These are phyloP conservation scores for Crocuta crocuta DNA, from an alignment of 2,113 vertebrate species.

Conservation along the genomic window DNA sequence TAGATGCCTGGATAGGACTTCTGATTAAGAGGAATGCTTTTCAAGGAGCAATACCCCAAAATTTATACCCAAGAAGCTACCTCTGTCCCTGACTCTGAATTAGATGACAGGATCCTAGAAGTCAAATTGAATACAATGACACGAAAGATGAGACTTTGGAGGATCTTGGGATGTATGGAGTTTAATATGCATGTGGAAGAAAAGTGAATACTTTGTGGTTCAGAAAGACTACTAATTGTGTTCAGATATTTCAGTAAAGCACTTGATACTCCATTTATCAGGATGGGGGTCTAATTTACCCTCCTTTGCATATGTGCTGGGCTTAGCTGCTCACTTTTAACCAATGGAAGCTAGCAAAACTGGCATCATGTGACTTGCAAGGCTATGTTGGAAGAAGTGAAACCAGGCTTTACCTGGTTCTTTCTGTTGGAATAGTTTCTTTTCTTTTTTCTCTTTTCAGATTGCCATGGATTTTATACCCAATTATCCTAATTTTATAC, in stretches of 20 bases:
- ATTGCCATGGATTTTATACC: not conserved
- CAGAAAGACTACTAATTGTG: not conserved
- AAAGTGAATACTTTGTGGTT: not conserved
- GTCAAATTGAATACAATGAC: not conserved
- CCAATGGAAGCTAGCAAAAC: not conserved
- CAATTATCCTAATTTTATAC: not conserved
- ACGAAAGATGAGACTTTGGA: accelerated
- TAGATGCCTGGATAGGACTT: not conserved
- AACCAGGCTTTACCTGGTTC: not conserved
- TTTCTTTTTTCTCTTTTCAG: not conserved
- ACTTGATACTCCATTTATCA: not conserved
- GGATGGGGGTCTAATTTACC: not conserved
- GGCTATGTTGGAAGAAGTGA: not conserved
- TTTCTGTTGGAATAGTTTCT: not conserved
- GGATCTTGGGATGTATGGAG: not conserved
- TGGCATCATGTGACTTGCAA: not conserved
- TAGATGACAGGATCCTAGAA: not conserved
- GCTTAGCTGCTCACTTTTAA: not conserved
- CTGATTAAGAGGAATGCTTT: not conserved
- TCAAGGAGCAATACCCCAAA: not conserved
- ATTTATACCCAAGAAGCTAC: not conserved
- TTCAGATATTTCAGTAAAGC: not conserved
- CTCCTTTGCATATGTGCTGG: not conserved
- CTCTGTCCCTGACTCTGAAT: not conserved
- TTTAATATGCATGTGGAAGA: not conserved